These are phyloP conservation scores for Vipera latastei DNA, from an alignment of 2,797 vertebrate species.

Conservation along the genomic window DNA sequence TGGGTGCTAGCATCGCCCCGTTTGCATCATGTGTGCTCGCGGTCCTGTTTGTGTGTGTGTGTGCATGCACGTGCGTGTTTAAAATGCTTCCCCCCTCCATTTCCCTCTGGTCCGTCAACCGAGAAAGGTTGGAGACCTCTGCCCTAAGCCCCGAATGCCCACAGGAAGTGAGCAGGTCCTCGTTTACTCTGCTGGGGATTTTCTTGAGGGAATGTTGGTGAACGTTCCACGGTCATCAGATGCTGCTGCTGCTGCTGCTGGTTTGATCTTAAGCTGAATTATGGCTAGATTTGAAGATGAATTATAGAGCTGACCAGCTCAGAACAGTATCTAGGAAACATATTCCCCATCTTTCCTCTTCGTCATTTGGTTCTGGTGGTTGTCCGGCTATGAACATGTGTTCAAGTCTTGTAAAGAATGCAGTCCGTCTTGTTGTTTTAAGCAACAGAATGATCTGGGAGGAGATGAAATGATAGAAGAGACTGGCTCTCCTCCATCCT, in stretches of 20 bases:
- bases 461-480: background rate
- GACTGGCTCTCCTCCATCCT: slow-evolving; percentile 13
- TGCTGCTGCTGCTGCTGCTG: background rate
- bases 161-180: background rate
- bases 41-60: too few relatives aligned
- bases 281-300: background rate
- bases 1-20: too few relatives aligned
- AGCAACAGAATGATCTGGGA: background rate
- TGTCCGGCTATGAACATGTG: background rate
- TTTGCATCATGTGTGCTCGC: too few relatives aligned
- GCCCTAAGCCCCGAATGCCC: too few relatives aligned
- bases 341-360: background rate
- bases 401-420: slow-evolving; percentile 16
- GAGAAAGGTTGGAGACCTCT: too few relatives aligned
- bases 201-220: background rate
- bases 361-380: background rate
- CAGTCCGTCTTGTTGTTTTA: background rate
- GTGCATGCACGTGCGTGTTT: fast-evolving
- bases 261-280: background rate
- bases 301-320: background rate
- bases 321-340: background rate
- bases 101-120: too few relatives aligned
- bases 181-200: background rate
- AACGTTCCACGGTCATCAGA: background rate
- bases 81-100: too few relatives aligned